Base-by-base conservation (phyloP, 2,797 vertebrate genomes). In the Antrozous pallidus region DNA sequence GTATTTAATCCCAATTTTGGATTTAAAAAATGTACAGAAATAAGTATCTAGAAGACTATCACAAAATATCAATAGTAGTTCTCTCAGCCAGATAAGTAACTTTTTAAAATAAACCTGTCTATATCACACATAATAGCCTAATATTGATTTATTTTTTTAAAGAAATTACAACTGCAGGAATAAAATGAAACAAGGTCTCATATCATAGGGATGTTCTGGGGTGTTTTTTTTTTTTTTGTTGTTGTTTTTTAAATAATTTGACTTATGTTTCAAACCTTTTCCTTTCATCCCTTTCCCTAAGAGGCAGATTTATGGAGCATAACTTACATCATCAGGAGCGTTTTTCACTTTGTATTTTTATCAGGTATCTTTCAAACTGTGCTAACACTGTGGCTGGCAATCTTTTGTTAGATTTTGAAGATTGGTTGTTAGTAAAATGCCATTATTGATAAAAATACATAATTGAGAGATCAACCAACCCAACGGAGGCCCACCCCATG, bases 311-410 rank as follows among this genome's bases (percentile, higher is more conserved):
- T 91, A 85, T 91, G 20, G 8, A 93, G 31, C 22, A 33, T 74
- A 87, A 84, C n/a, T 65, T 95, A 77, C 54, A 87, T 77, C 90
- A 93, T 91, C 47, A 73, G 31, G 47, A 40, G 47, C 3, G 6
- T 87, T 89, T 90, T 86, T 84, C 42, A 84, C 49, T 95, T 90
- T 90, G 36, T 78, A 84, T 89, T 92, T 95, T 78, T 93, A 90
- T 95, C 69, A 95, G 87, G 14, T 84, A 56, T n/a, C 92, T 91
- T 90, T 94, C 93, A 96, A 94, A 96, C 77, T 93, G 90, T 88
- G 94, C 73, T 74, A 94, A 91, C 31, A 42, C 33, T 81, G 58
- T 82, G 61, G 71, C 54, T 94, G 79, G 70, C 36, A 94, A 65
- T 54, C 70, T 89, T 54, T 67, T 78, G 47, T 77, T 87, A 91